Evolutionary conservation across 2,888 invertebrate species (phyloP), one percentile per base, ranked within the genome.

Genomic region (Drosophila emarginata): DNA sequence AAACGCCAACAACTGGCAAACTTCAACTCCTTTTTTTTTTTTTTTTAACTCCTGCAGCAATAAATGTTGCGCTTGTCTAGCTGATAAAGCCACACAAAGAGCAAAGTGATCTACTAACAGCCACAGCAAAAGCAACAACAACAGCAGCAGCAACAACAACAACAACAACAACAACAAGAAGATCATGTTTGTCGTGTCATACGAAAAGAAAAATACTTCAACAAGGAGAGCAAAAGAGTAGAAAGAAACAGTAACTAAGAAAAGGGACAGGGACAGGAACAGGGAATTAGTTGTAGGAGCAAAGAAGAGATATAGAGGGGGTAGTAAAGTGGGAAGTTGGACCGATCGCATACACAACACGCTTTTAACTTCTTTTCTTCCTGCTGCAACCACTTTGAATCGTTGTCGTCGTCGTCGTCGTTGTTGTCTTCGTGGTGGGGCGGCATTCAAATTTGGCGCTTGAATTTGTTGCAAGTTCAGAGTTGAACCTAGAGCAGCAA

Each of bases 61-160:
- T 79, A 84, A 79, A 76, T 84, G 84, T 77, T 78, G 83, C 77
- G 85, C 85, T 83, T 85, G 83, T 80, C 81, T 72, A 79, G 83
- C 84, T 85, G 84, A 85, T 85, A 85, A 85, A 85, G 84, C 84
- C 84, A 85, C 87, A 87, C 87, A 87, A 88, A 84, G 87, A 88
- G 87, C 65, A 61, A 71, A 86, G 79, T 76, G 85, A 87, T 83
- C 83, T 79, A 87, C 86, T 82, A 87, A 87, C 87, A 87, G 84
- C 72, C 78, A 64, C 77, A 76, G 64, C 77, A 75, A 65, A 70
- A 60, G 62, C 74, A 66, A 62, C 32, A 67, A 39, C 66, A 66
- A 56, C 80, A 73, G 73, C 79, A 52, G 67, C 86, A 86, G n/a
- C n/a, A 76, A 65, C 77, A 75, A 65, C 72, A 60, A 64, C 74